Evolutionary conservation across 1,140 invertebrate genomes (phyloP).

Genomic region (Paramacrobiotus metropolitanus): DNA sequence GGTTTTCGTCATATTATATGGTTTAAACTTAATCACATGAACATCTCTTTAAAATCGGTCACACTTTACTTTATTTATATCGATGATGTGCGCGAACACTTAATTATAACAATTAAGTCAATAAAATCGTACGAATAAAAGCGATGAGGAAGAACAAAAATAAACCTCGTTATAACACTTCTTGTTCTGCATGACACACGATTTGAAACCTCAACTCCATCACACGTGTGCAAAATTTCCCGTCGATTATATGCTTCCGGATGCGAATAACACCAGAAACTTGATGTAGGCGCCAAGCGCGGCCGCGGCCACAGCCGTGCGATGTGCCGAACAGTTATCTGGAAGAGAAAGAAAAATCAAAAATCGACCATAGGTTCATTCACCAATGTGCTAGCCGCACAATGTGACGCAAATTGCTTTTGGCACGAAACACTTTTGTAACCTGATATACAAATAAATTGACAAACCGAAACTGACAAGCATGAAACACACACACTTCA

Average conservation of each 20-base stretch:
- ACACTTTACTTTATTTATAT: too few relatives aligned
- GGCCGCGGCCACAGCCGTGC: slow-evolving; percentile 17
- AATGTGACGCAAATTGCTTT: not conserved
- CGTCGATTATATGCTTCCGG: not conserved
- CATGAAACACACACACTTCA: not conserved
- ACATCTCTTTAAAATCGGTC: too few relatives aligned
- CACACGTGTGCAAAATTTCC: not conserved
- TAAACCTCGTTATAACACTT: not conserved
- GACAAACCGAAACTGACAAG: too few relatives aligned
- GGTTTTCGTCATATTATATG: too few relatives aligned
- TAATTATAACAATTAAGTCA: not conserved
- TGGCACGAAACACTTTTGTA: not conserved
- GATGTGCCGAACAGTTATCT: slow-evolving; percentile 17
- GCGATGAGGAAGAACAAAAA: not conserved
- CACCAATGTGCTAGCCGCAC: not conserved
- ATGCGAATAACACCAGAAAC: slow-evolving; percentile 10
- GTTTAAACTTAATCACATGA: too few relatives aligned
- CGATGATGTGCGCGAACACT: too few relatives aligned
- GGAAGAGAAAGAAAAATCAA: slow-evolving; percentile 7
- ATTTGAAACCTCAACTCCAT: not conserved
- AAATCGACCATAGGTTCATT: not conserved
- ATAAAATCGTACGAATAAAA: not conserved
- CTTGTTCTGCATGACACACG: not conserved
- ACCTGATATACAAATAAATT: not conserved
- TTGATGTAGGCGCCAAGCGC: slow-evolving; percentile 18